These are phyloP conservation scores for Amblyjoppa proteus DNA, from an alignment of 2,888 invertebrate genomes.

Conservation along the genomic window DNA sequence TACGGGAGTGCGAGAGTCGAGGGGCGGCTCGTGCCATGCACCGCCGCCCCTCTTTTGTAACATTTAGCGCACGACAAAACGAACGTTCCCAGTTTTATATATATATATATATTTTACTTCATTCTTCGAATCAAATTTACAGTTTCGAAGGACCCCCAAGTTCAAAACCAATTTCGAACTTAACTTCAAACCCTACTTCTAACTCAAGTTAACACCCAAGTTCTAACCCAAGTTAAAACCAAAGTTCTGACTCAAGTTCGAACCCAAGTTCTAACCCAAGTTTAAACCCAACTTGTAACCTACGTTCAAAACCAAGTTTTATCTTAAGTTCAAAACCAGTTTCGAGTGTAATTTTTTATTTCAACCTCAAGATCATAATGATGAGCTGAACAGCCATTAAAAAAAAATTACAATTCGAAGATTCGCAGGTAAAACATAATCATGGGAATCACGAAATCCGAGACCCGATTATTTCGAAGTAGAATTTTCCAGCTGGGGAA, in stretches of 20 bases:
- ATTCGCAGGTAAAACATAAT: background rate
- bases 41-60: conserved; percentile 22
- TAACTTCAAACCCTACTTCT: background rate
- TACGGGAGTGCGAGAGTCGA: conserved; percentile 20
- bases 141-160: background rate
- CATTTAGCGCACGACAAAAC: conserved; percentile 45
- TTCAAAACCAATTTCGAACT: background rate
- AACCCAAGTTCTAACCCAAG: background rate
- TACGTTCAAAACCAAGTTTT: background rate
- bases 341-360: too few species aligned
- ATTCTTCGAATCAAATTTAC: background rate
- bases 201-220: too few species aligned
- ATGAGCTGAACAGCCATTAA: background rate
- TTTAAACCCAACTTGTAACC: background rate
- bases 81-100: conserved; percentile 19
- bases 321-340: too few species aligned
- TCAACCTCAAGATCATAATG: background rate
- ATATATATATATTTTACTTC: background rate
- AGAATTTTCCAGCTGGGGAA: background rate
- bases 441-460: conserved; percentile 13
- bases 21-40: conserved; percentile 40
- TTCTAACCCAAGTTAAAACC: background rate
- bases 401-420: background rate
- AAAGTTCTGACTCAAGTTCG: background rate
- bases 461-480: background rate